Evolutionary conservation across 2,797 vertebrate species (phyloP).

Genomic region (Florisuga fusca): DNA sequence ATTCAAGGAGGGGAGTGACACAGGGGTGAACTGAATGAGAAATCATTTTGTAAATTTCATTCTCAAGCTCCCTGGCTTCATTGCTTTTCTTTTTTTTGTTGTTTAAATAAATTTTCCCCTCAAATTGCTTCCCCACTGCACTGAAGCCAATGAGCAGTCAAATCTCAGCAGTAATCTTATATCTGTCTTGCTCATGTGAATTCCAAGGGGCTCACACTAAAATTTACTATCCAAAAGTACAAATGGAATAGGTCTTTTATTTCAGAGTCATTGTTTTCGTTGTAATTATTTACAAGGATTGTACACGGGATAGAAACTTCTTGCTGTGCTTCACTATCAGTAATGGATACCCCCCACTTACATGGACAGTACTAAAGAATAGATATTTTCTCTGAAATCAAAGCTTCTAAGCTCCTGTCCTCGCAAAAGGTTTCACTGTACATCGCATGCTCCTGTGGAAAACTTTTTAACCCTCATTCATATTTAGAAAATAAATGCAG

Average conservation of each 20-base stretch:
- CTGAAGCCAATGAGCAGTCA: conserved; percentile 7
- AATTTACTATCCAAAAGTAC: conserved; percentile 1
- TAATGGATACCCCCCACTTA: not conserved
- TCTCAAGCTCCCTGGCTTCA: not conserved
- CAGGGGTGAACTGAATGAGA: conserved; percentile 19
- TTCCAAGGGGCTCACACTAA: not conserved
- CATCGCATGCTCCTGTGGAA: not conserved
- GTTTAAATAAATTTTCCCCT: not conserved
- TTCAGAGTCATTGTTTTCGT: not conserved
- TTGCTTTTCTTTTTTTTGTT: not conserved
- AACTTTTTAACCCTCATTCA: not conserved
- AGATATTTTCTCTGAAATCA: not conserved
- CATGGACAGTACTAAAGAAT: not conserved
- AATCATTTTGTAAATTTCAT: conserved; percentile 42
- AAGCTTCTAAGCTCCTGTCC: not conserved
- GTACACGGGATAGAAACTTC: not conserved
- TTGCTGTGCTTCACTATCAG: not conserved
- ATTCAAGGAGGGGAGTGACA: conserved; percentile 22
- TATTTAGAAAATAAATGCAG: not conserved
- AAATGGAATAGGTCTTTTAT: not conserved
- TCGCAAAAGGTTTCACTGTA: not conserved
- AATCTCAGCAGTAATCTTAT: conserved; percentile 19
- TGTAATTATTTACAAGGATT: conserved; percentile 4
- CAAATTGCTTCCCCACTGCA: not conserved
- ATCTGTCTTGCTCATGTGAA: conserved; percentile 19